Evolutionary conservation across 2,113 vertebrate species (phyloP).

Genomic region (Ondatra zibethicus): DNA sequence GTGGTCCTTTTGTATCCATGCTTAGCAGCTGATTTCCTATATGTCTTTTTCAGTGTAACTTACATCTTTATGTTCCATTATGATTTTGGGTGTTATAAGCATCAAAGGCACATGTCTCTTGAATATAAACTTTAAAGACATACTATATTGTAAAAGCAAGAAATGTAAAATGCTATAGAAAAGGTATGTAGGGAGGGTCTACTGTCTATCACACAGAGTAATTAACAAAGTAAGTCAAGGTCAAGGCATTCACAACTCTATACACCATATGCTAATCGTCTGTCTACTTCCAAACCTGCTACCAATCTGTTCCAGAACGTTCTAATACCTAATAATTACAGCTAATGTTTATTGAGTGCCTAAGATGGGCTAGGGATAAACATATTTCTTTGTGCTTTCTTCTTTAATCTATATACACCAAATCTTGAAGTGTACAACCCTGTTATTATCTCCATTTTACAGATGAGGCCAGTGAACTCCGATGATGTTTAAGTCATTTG

Average conservation of each 20-base stretch:
- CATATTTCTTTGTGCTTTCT: constrained; percentile 13
- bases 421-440: background rate
- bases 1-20: background rate
- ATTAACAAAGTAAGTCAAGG: background rate
- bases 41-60: constrained; percentile 45
- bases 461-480: background rate
- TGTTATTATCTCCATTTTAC: background rate
- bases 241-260: background rate
- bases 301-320: background rate
- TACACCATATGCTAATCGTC: background rate
- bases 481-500: background rate
- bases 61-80: constrained; percentile 32
- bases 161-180: constrained; percentile 34
- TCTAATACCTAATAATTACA: constrained; percentile 14
- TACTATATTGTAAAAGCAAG: background rate
- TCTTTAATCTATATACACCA: background rate
- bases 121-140: constrained; percentile 52
- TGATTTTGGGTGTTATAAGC: background rate
- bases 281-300: background rate
- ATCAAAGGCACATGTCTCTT: constrained; percentile 5
- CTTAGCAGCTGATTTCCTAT: constrained; percentile 42
- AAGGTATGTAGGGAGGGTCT: background rate
- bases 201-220: background rate
- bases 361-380: background rate
- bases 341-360: background rate